Percentiles rank a stretch among this genome's conserved stretches.
These are phyloP conservation scores for Proctacanthus coquilletti DNA, from an alignment of 1,140 invertebrate genomes.

Conservation along the genomic window DNA sequence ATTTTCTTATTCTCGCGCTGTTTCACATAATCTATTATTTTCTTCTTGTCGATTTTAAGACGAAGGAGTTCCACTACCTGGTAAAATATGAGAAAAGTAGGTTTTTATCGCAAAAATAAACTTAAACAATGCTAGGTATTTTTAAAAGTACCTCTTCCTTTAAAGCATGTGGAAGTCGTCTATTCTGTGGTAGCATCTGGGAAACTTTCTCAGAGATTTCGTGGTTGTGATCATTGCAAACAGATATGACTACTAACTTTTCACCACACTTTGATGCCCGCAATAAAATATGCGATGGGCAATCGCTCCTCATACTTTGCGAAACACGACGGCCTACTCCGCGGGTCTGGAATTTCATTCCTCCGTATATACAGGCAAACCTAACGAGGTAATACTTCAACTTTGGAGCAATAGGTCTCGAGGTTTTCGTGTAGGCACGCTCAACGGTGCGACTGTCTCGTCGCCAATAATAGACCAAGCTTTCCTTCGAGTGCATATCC, in stretches of 20 bases:
- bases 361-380: slow-evolving; percentile 34
- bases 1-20: slow-evolving; percentile 19
- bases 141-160: slow-evolving; percentile 28
- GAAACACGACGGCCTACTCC: slow-evolving; percentile 26
- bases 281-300: slow-evolving; percentile 33
- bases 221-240: slow-evolving; percentile 34
- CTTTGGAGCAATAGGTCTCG: slow-evolving; percentile 29
- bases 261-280: slow-evolving; percentile 32
- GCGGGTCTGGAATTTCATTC: slow-evolving; percentile 31
- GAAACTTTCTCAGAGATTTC: slow-evolving; percentile 33
- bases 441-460: slow-evolving; percentile 32
- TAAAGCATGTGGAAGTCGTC: slow-evolving; percentile 29
- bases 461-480: slow-evolving; percentile 32
- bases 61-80: neutral
- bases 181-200: slow-evolving; percentile 31
- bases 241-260: slow-evolving; percentile 33
- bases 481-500: slow-evolving; percentile 28
- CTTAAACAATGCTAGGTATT: neutral
- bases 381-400: slow-evolving; percentile 34
- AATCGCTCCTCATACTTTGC: slow-evolving; percentile 32
- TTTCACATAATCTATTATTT: slow-evolving; percentile 29
- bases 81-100: neutral
- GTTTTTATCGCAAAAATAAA: neutral
- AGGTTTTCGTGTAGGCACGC: slow-evolving; percentile 33
- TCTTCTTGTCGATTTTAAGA: slow-evolving; percentile 21